These are phyloP conservation scores for Clistopyga incitator DNA, from an alignment of 2,888 invertebrate species.

Conservation along the genomic window DNA sequence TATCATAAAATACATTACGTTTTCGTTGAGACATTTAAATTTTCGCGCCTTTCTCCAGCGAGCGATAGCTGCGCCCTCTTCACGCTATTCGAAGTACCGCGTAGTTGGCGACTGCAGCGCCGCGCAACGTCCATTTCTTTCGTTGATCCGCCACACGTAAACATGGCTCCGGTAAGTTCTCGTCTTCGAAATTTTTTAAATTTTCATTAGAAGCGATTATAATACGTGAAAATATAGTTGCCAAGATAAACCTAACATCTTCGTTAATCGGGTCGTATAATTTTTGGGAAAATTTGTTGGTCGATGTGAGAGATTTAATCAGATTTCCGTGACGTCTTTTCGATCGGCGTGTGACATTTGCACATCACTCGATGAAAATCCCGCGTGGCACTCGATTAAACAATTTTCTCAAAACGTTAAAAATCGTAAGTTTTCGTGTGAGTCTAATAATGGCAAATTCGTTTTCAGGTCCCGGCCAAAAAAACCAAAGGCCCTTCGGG, in stretches of 20 bases:
- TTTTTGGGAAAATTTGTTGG: conserved; percentile 15
- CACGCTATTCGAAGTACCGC: background rate
- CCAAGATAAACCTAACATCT: background rate
- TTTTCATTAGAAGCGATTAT: conserved; percentile 15
- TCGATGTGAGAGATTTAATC: conserved; percentile 58
- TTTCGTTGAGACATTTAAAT: background rate
- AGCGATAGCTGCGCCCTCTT: background rate
- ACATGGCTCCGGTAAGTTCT: conserved; percentile 80
- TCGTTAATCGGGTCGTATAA: conserved; percentile 20
- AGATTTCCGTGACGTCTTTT: conserved; percentile 42
- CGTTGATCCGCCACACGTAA: conserved; percentile 72
- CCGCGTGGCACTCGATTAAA: conserved; percentile 33
- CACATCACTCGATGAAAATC: conserved; percentile 17
- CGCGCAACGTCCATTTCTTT: conserved; percentile 69
- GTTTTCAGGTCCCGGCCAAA: conserved; percentile 76
- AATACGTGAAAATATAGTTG: conserved; percentile 34
- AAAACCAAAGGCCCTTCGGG: conserved; percentile 76
- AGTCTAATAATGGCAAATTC: conserved; percentile 14
- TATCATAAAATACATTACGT: background rate
- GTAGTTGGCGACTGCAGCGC: conserved; percentile 56
- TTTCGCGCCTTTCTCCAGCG: background rate
- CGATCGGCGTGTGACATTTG: conserved; percentile 29
- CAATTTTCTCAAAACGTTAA: background rate
- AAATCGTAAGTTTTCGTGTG: background rate
- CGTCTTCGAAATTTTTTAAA: conserved; percentile 52